Evolutionary conservation across 2,113 vertebrate genomes (phyloP).

Genomic region (Anoura caudifer): DNA sequence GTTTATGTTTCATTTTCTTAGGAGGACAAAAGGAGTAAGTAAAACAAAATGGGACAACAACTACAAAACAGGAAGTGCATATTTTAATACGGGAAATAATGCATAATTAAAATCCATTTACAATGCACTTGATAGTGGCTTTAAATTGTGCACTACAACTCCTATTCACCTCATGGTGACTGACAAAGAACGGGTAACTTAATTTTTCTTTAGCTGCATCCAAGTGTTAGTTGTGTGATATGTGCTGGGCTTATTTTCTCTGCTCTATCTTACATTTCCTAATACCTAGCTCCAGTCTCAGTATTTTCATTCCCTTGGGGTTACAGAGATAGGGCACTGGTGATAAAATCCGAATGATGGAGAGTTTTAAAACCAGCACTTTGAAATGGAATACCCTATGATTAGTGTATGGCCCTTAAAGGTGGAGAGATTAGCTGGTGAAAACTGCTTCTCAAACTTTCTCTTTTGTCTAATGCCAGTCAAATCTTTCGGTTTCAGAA

Average conservation of each 20-base stretch:
- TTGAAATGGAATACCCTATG: neutral
- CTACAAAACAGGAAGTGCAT: neutral
- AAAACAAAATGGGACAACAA: constrained; percentile 4
- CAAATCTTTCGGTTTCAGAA: neutral
- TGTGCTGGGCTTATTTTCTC: neutral
- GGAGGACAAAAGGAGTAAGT: neutral
- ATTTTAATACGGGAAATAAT: neutral
- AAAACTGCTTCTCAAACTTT: neutral
- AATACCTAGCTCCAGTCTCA: neutral
- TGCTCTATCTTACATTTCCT: neutral
- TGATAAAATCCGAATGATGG: constrained; percentile 16
- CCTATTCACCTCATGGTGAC: neutral
- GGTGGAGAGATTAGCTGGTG: neutral
- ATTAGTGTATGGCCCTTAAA: neutral
- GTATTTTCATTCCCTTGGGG: neutral
- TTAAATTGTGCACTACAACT: constrained; percentile 11
- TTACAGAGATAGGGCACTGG: neutral
- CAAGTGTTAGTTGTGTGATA: neutral
- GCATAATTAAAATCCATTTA: neutral
- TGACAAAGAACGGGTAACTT: neutral
- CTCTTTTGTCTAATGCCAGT: neutral
- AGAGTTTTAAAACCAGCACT: constrained; percentile 28
- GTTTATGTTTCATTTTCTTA: constrained; percentile 43
- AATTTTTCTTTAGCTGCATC: neutral
- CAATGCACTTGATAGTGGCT: neutral